Evolutionary conservation across 2,888 invertebrate species (phyloP), one percentile per base, ranked within the genome.

Genomic region (Aradus depressus): DNA sequence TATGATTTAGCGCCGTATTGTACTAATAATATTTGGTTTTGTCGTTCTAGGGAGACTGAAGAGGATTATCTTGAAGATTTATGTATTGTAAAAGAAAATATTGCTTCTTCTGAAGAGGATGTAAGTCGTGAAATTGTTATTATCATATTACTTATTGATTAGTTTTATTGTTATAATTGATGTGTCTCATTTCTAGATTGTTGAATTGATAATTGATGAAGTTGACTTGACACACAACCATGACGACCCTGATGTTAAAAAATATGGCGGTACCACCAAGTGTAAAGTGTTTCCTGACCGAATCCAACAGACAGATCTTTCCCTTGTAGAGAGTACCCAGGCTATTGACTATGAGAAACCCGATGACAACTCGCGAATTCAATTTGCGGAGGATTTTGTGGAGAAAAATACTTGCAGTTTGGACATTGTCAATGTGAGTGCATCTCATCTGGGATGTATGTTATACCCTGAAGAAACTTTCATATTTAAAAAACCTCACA

Each of bases 281-380:
- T 12, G 8, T 28, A 31, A 6, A 44, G n/a, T 25, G 2, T 18
- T 1, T 44, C 31, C 26, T n/a, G 21, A 16, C 23, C 14, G 12
- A 25, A 14, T 44, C 22, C 44, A 3, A 12, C 10, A 10, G 21
- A 10, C 18, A 19, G 22, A 26, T 23, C 12, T 2, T n/a, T 18
- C 12, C 25, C 42, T 28, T 42, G 22, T 28, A 42, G 35, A 44
- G 22, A 44, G 22, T 34, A 19, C 44, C 22, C 6, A 34, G 2
- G 32, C 34, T 22, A 44, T 44, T n/a, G 34, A 44, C 23, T 44
- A 35, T 19, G 16, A 3, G 18, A 23, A 28, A 16, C n/a, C 18
- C 14, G 16, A n/a, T 23, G 44, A 44, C n/a, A 34, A 18, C 22
- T 44, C 44, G 23, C 19, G 44, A 16, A 44, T 44, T 18, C 44